phyloP scores from a whole-genome alignment of 2,888 invertebrate genomes.

The Acanthococcus lagerstroemiae region DNA sequence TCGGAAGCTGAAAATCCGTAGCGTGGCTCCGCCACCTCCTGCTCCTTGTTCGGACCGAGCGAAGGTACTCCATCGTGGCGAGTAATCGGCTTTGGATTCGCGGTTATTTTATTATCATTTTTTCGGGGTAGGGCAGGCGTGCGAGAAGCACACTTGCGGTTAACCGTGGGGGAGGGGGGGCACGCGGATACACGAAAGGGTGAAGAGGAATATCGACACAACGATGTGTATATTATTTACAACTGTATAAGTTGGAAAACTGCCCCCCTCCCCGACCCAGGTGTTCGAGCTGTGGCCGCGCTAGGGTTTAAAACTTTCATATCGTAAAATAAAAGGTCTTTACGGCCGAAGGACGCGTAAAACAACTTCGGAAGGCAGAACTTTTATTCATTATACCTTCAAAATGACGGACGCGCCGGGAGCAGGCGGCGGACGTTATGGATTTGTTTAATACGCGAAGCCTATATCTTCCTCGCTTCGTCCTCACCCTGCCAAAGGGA shows the following conservation, averaged over 20 bases:
- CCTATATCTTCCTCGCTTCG: neutral
- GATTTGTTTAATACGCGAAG: constrained; percentile 18
- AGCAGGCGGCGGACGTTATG: constrained; percentile 1
- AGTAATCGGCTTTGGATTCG: too few species aligned
- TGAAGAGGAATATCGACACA: neutral
- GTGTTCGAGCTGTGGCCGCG: too few species aligned
- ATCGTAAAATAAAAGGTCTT: constrained; percentile 25
- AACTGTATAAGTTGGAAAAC: constrained; percentile 6
- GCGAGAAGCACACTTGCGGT: too few species aligned
- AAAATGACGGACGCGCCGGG: neutral
- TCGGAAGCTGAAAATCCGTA: too few species aligned
- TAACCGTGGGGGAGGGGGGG: too few species aligned
- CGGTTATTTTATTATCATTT: too few species aligned
- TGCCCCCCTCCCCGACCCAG: too few species aligned
- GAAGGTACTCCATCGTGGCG: too few species aligned
- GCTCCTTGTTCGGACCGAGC: too few species aligned
- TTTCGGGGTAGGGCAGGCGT: too few species aligned
- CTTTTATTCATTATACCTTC: constrained; percentile 23
- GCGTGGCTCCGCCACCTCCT: too few species aligned
- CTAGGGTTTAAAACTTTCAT: constrained; percentile 7
- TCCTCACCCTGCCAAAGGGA: neutral
- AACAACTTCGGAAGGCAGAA: constrained; percentile 12
- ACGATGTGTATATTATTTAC: constrained; percentile 10
- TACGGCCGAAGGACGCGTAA: constrained; percentile 23
- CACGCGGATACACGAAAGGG: too few species aligned